Evolutionary conservation across 1,140 invertebrate genomes (phyloP), one percentile per base, ranked within the genome.

Genomic region (Drosophila burlai): DNA sequence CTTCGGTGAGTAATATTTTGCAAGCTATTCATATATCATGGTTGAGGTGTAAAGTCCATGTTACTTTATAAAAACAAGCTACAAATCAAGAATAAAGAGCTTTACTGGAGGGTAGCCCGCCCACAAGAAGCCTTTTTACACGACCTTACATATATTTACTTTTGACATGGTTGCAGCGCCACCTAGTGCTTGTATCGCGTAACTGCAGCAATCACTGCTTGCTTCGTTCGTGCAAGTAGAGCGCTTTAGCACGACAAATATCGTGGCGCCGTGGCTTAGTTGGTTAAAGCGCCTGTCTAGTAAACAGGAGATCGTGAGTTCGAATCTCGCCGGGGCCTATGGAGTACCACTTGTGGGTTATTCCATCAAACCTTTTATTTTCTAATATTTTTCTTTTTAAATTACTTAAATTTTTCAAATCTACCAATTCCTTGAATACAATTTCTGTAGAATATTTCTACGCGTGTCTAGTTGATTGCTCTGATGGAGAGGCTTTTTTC

Each of bases 231-330:
- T 11, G 7, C 18, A 43, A 40, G 50, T 43, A 43, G 29, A 38
- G 40, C 45, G 34, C 34, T 31, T 45, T 15, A 46, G 2, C 66
- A 26, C 0, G n/a, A 16, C 38, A 60, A 68, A 46, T 66, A 18
- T 29, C 26, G 3, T 65, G 94, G 94, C 94, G 94, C 94, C 94
- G 94, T 94, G 94, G 94, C 94, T 94, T 94, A 94, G 94, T 94
- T 94, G 94, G 94, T 94, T 94, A 94, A 94, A 94, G 94, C 94
- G 94, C 94, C 94, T 94, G 94, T 94, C 94, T 94, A 94, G 94
- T 94, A 94, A 94, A 94, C 94, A 94, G 94, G 94, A 94, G 94
- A 94, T 94, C 94, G 93, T 92, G 94, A 94, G 94, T 94, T 94
- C 94, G 94, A 94, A 94, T 94, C 94, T 93, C 94, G 93, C 93